Evolutionary conservation across 1,140 invertebrate species (phyloP).

Genomic region (Aphaenogaster rudis): DNA sequence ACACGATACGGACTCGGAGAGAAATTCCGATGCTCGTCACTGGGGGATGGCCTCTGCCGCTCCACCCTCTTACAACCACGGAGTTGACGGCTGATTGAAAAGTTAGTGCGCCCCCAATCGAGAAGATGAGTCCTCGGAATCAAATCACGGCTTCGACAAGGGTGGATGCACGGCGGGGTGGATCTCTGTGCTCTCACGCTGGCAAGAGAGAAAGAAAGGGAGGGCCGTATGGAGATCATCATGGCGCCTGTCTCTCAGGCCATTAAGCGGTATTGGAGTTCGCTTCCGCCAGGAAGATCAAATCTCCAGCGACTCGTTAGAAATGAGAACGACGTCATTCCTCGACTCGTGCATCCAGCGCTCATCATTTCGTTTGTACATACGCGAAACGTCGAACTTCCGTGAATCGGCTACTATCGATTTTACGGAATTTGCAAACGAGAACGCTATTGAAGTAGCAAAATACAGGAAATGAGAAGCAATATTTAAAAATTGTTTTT

Average conservation of each 20-base stretch:
- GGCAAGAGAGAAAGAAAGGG: slow-evolving; percentile 56
- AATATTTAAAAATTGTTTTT: not conserved
- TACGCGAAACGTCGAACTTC: not conserved
- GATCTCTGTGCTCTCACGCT: not conserved
- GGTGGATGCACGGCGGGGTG: slow-evolving; percentile 46
- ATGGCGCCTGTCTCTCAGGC: slow-evolving; percentile 80
- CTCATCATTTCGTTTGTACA: slow-evolving; percentile 14
- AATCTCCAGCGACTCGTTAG: slow-evolving; percentile 61
- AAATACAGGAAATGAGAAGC: not conserved
- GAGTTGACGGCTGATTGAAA: slow-evolving; percentile 83
- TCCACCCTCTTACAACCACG: slow-evolving; percentile 65
- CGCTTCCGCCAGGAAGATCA: slow-evolving; percentile 52
- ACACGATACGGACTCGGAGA: not conserved
- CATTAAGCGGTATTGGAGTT: slow-evolving; percentile 80
- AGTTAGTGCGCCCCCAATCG: slow-evolving; percentile 83
- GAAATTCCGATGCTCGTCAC: slow-evolving; percentile 46
- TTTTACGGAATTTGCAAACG: slow-evolving; percentile 21
- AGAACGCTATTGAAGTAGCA: not conserved
- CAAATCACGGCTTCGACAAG: slow-evolving; percentile 80
- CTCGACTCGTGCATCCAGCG: not conserved
- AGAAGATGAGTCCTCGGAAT: slow-evolving; percentile 81
- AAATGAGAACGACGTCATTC: slow-evolving; percentile 56
- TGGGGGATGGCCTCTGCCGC: slow-evolving; percentile 47
- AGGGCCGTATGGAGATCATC: slow-evolving; percentile 71
- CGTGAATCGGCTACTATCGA: not conserved